phyloP scores from a whole-genome alignment of 1,140 invertebrate species.

The Oscheius sp. region DNA sequence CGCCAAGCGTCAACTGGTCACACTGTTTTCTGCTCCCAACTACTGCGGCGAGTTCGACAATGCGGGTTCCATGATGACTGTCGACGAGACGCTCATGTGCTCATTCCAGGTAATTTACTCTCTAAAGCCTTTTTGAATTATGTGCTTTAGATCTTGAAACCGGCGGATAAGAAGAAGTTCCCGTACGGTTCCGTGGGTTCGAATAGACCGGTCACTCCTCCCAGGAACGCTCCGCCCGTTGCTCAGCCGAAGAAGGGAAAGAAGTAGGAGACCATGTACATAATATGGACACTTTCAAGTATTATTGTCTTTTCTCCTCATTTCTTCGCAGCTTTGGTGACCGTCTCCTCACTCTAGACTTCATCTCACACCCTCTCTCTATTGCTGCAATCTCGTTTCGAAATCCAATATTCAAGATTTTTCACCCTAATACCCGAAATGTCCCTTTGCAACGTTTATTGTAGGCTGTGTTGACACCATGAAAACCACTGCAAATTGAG shows the following conservation, averaged over 20 bases:
- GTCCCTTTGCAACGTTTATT: too few species aligned
- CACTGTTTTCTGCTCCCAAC: slow-evolving; percentile 90
- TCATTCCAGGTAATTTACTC: slow-evolving; percentile 70
- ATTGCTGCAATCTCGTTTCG: too few species aligned
- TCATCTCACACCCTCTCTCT: neutral
- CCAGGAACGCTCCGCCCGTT: slow-evolving; percentile 65
- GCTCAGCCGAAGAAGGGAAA: slow-evolving; percentile 53
- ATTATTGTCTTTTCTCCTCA: neutral
- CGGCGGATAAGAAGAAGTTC: slow-evolving; percentile 70
- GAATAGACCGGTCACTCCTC: slow-evolving; percentile 74
- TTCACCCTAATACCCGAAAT: too few species aligned
- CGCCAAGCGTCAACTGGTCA: slow-evolving; percentile 93
- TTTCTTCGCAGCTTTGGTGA: slow-evolving; percentile 1
- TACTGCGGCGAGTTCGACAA: slow-evolving; percentile 99
- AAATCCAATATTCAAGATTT: too few species aligned
- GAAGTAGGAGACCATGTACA: slow-evolving; percentile 43
- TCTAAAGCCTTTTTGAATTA: slow-evolving; percentile 29
- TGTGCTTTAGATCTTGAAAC: slow-evolving; percentile 64
- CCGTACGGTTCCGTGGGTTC: slow-evolving; percentile 65
- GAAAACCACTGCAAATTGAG: too few species aligned
- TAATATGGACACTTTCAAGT: neutral
- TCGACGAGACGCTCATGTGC: slow-evolving; percentile 99
- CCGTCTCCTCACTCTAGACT: neutral
- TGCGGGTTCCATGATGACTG: slow-evolving; percentile 99
- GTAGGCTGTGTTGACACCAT: too few species aligned